Evolutionary conservation across 2,888 invertebrate species (phyloP).

Genomic region (Augochlorella aurata): DNA sequence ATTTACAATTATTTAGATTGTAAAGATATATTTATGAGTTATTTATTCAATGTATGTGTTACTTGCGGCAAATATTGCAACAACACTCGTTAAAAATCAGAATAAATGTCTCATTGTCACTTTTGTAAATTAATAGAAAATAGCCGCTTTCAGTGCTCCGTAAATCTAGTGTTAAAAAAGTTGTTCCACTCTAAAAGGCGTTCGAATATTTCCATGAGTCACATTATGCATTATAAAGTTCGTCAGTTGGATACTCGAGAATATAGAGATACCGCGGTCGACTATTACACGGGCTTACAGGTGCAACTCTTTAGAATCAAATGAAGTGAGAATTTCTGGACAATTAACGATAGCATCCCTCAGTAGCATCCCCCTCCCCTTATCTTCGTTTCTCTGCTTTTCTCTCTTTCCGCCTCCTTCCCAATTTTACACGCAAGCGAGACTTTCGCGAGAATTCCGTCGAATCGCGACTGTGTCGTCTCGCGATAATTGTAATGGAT

Average conservation of each 20-base stretch:
- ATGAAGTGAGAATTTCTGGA: neutral
- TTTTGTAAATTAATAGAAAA: too few species aligned
- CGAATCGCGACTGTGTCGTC: conserved; percentile 23
- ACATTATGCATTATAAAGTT: neutral
- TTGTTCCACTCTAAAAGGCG: too few species aligned
- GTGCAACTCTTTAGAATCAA: neutral
- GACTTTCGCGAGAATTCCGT: conserved; percentile 29
- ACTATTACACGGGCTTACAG: neutral
- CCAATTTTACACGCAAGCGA: neutral
- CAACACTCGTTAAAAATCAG: too few species aligned
- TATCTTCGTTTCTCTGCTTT: neutral
- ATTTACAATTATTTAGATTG: too few species aligned
- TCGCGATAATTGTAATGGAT: conserved; percentile 58
- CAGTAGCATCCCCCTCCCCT: neutral
- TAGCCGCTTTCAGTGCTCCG: too few species aligned
- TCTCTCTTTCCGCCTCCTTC: neutral
- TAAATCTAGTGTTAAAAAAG: too few species aligned
- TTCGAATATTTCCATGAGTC: too few species aligned
- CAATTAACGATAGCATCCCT: conserved; percentile 9
- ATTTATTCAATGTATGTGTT: too few species aligned
- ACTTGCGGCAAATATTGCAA: too few species aligned
- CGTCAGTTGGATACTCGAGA: neutral
- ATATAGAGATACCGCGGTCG: neutral
- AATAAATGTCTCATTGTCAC: too few species aligned
- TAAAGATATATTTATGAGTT: too few species aligned